Base-by-base conservation (phyloP, 2,888 invertebrate genomes). In the Tiliacea citrago region DNA sequence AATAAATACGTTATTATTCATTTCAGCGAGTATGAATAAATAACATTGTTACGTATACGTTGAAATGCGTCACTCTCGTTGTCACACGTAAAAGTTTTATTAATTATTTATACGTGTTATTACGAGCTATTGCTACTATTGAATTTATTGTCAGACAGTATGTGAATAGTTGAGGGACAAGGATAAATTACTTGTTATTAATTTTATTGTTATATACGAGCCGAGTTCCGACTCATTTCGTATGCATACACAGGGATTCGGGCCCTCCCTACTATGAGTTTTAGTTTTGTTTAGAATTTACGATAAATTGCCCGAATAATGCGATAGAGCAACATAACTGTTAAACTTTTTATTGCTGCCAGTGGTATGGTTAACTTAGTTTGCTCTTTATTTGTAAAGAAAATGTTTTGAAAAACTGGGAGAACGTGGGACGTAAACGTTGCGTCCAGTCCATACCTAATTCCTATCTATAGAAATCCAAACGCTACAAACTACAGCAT, bases 391-490 rank as follows among this genome's bases (percentile, higher is more conserved):
- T 61, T 77, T 72, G 55, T 67, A n/a, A 55, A 39, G 4, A 1
- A 4, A n/a, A 35, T 70, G 4, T 55, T 55, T 68, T 51, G 0
- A 60, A 71, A 63, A 49, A 61, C 39, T 68, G 24, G 21, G 39
- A 35, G 51, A 24, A 57, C 45, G 39, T 61, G 29, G 63, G 63
- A 24, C 67, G 71, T 77, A 55, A 77, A 73, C 87, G 88, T 91
- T 92, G 92, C 93, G 91, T 91, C 90, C 93, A 93, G 92, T 90
- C 90, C 82, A 65, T 86, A 82, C 91, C 93, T 93, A 94, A 90
- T 85, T 78, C 86, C 94, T 95, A 95, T 89, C 94, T 95, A 95
- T 90, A 85, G 87, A 93, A 94, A 93, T 94, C 84, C 91, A 93
- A 94, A 93, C 87, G 80, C 94, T 94, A 94, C 88, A 82, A 88